These are phyloP conservation scores for Melitaea cinxia DNA, from an alignment of 1,140 invertebrate species.

Conservation along the genomic window DNA sequence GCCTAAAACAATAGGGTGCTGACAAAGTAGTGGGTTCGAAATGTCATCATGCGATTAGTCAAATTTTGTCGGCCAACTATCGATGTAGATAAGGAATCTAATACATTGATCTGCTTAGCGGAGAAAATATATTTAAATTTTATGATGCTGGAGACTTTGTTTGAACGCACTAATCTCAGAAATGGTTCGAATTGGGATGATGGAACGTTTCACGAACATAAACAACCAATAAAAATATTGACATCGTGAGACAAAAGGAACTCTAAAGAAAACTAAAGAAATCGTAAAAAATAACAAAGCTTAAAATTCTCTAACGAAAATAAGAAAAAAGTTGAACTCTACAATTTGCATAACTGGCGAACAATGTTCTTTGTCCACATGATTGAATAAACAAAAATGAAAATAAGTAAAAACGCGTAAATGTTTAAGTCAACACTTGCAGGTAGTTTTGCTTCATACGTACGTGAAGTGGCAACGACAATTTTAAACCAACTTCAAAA, in stretches of 20 bases:
- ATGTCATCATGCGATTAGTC: conserved; percentile 1
- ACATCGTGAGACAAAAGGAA: neutral
- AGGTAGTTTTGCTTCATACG: conserved; percentile 3
- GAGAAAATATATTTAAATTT: no score
- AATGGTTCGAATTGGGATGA: no score
- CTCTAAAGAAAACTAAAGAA: neutral
- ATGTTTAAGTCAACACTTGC: conserved; percentile 28
- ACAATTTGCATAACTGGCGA: conserved; percentile 40
- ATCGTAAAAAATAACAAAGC: neutral
- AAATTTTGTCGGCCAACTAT: neutral
- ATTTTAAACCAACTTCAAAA: no score
- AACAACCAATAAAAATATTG: neutral
- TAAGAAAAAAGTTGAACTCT: conserved; percentile 26
- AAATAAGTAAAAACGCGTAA: conserved; percentile 24
- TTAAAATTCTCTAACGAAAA: neutral
- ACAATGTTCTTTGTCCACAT: conserved; percentile 43
- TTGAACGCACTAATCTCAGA: no score
- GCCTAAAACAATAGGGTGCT: conserved; percentile 8
- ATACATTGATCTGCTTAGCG: neutral
- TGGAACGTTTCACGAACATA: neutral
- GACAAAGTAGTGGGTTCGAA: neutral
- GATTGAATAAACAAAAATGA: conserved; percentile 32
- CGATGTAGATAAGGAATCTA: neutral
- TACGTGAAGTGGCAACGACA: neutral
- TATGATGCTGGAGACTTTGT: no score